A percentile compares a stretch with the other conserved stretches of the same genome.
Evolutionary conservation across 2,113 vertebrate species (phyloP).

Genomic region (Daubentonia madagascariensis): DNA sequence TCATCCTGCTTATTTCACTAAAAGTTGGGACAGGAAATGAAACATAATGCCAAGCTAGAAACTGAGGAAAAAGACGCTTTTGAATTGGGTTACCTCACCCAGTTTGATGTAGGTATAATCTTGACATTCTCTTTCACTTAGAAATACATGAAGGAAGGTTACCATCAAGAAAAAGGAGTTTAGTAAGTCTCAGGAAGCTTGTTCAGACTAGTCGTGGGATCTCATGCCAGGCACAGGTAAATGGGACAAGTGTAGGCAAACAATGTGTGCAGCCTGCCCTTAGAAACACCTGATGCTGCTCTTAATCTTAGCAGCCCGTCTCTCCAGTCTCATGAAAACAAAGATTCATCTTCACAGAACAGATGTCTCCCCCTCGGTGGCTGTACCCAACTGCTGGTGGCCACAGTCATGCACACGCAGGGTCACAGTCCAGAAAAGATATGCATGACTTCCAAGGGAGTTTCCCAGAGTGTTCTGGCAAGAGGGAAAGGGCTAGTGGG

Average conservation of each 20-base stretch:
- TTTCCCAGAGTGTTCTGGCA: conserved; percentile 24
- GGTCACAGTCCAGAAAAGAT: conserved; percentile 22
- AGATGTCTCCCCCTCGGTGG: background rate
- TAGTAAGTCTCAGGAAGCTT: conserved; percentile 27
- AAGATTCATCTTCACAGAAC: background rate
- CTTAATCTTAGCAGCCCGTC: background rate
- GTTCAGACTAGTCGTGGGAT: background rate
- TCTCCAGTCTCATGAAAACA: background rate
- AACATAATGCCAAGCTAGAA: background rate
- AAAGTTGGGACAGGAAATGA: conserved; percentile 1
- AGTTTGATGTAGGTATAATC: background rate
- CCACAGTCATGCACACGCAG: background rate
- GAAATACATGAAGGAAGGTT: background rate
- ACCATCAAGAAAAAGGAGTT: conserved; percentile 2
- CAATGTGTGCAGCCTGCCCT: background rate
- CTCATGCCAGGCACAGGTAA: background rate
- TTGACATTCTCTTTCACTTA: background rate
- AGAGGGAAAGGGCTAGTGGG: background rate
- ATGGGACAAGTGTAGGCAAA: conserved; percentile 1
- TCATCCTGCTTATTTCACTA: background rate
- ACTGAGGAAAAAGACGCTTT: background rate
- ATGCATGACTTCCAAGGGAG: conserved; percentile 52
- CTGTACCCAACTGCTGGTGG: background rate
- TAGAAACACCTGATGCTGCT: background rate
- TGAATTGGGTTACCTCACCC: conserved; percentile 2